A percentile compares a stretch with the other conserved stretches of the same genome.
phyloP scores from a whole-genome alignment of 2,113 vertebrate genomes.

The Gobiocypris rarus region DNA sequence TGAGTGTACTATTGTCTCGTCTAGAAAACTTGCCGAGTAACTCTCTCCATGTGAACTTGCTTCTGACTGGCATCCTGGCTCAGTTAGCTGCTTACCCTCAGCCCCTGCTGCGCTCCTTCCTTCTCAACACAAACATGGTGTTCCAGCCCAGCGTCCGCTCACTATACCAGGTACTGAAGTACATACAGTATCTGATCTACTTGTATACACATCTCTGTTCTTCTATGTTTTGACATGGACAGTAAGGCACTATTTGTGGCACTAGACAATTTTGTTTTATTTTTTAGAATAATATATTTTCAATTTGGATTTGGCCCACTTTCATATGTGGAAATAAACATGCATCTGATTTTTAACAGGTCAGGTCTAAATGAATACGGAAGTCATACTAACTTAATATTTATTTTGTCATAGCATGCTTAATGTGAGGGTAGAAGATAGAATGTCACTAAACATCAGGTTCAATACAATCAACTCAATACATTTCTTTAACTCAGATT shows the following conservation, averaged over 20 bases:
- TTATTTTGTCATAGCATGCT: background rate
- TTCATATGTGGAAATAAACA: no score
- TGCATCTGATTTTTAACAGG: no score
- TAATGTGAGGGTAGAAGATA: background rate
- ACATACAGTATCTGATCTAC: background rate
- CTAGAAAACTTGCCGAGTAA: constrained; percentile 98
- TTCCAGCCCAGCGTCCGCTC: constrained; percentile 95
- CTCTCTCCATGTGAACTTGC: constrained; percentile 89
- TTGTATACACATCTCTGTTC: no score
- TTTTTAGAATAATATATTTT: no score
- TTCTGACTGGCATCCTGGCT: constrained; percentile 93
- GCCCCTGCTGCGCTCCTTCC: constrained; percentile 93
- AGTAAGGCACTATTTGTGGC: background rate
- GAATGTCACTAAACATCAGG: background rate
- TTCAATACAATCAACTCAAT: background rate
- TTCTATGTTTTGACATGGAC: no score
- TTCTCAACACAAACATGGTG: constrained; percentile 96
- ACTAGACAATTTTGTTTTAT: background rate
- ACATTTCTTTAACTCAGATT: background rate
- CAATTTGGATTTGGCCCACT: no score
- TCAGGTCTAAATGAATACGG: no score
- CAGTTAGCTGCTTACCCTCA: constrained; percentile 94
- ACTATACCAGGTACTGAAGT: constrained; percentile 87
- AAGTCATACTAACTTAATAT: background rate
- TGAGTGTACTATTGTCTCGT: constrained; percentile 94